These are phyloP conservation scores for Drosophila nebulosa DNA, from an alignment of 1,140 invertebrate species.

Conservation along the genomic window DNA sequence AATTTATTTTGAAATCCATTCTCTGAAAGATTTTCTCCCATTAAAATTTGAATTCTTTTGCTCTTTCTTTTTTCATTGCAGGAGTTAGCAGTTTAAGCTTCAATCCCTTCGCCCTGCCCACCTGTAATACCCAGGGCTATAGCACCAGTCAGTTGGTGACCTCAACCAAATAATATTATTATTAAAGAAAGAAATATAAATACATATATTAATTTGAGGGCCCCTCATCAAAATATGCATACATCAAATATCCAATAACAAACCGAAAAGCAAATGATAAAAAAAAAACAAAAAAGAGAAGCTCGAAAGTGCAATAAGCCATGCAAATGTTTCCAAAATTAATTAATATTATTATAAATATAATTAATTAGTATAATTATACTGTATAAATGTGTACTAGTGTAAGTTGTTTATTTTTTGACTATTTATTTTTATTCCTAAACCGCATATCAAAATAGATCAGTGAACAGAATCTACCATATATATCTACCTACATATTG, in stretches of 20 bases:
- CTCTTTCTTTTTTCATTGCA: constrained; percentile 74
- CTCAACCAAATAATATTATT: constrained; percentile 88
- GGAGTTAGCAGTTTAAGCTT: constrained; percentile 90
- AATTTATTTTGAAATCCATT: not conserved
- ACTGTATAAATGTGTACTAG: constrained; percentile 29
- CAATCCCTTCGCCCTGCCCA: constrained; percentile 94
- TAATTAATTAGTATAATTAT: constrained; percentile 26
- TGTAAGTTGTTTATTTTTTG: constrained; percentile 43
- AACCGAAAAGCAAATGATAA: constrained; percentile 3
- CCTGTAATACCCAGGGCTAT: constrained; percentile 92
- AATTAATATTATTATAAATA: constrained; percentile 8
- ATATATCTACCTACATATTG: not conserved
- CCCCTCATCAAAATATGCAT: constrained; percentile 4
- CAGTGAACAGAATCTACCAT: not conserved
- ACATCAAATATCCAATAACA: constrained; percentile 16
- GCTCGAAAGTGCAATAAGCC: constrained; percentile 71
- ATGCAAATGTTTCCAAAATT: constrained; percentile 60
- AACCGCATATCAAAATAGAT: constrained; percentile 4
- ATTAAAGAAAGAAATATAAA: constrained; percentile 68
- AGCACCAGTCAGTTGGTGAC: constrained; percentile 90
- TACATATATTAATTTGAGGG: constrained; percentile 54
- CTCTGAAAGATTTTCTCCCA: not conserved
- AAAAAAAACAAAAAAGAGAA: constrained; percentile 41
- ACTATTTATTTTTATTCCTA: constrained; percentile 33
- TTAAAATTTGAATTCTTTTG: not conserved